A percentile compares a stretch with the other conserved stretches of the same genome.
Conservation (phyloP, 1,140 invertebrate genomes). For the Trissolcus basalis region DNA sequence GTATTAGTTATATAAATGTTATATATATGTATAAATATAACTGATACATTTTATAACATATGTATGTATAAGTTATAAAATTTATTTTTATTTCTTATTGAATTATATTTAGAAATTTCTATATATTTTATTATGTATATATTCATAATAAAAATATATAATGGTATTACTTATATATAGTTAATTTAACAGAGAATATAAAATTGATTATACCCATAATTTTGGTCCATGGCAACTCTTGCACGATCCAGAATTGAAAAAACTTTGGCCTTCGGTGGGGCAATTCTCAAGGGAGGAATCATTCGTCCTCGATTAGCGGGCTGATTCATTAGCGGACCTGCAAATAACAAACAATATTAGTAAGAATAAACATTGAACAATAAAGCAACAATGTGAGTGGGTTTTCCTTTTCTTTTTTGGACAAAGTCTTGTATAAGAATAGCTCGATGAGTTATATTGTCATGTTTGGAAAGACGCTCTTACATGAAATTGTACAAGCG, state of each 20-base stretch:
- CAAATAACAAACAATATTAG: background rate
- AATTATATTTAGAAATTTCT: too few species aligned
- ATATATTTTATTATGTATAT: too few species aligned
- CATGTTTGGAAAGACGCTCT: conserved; percentile 28
- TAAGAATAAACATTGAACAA: too few species aligned
- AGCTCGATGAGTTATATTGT: conserved; percentile 25
- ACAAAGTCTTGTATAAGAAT: conserved; percentile 6
- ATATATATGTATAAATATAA: too few species aligned
- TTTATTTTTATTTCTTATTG: too few species aligned
- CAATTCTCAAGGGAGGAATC: conserved; percentile 72
- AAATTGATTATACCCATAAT: conserved; percentile 77
- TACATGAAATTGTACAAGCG: conserved; percentile 39
- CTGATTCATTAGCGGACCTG: conserved; percentile 69
- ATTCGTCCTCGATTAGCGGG: conserved; percentile 69
- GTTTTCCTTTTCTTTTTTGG: too few species aligned
- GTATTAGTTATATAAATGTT: too few species aligned
- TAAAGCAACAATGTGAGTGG: conserved; percentile 12
- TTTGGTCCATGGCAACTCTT: conserved; percentile 86
- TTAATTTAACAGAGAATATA: background rate
- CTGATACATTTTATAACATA: too few species aligned
- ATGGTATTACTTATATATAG: background rate
- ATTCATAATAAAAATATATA: background rate
- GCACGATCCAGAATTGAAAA: conserved; percentile 89
- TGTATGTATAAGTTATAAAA: too few species aligned
- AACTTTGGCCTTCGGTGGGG: conserved; percentile 85